Evolutionary conservation across 1,140 invertebrate species (phyloP).

Genomic region (Drosophila athabasca): DNA sequence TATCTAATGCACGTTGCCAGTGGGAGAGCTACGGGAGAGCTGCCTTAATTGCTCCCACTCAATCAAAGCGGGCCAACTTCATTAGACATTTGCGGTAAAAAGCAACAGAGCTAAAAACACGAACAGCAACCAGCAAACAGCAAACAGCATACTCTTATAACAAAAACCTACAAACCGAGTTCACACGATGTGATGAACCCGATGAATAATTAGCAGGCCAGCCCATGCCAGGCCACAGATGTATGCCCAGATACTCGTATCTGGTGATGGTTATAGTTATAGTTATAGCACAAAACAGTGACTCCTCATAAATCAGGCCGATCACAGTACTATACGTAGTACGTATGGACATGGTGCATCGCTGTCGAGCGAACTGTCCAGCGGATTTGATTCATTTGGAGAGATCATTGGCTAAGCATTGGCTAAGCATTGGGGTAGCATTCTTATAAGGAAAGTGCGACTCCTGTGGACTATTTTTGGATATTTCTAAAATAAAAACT

Average conservation of each 20-base stretch:
- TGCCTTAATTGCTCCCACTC: conserved; percentile 76
- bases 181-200: conserved; percentile 68
- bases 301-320: conserved; percentile 35
- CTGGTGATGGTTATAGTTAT: conserved; percentile 30
- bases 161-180: conserved; percentile 80
- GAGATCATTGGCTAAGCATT: too few species aligned
- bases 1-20: conserved; percentile 15
- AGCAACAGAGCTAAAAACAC: conserved; percentile 9
- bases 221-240: conserved; percentile 30
- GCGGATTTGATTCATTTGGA: too few species aligned
- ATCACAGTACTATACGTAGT: too few species aligned
- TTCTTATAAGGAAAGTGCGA: too few species aligned
- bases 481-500: too few species aligned
- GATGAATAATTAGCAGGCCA: conserved; percentile 68
- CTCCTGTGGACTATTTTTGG: too few species aligned
- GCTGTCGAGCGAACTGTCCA: too few species aligned
- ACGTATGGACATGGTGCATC: too few species aligned
- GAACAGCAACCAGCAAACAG: conserved; percentile 42
- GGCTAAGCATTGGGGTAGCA: too few species aligned
- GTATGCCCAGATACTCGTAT: conserved; percentile 21
- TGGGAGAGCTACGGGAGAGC: not conserved
- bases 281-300: conserved; percentile 40
- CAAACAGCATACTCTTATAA: conserved; percentile 35
- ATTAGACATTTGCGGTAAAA: conserved; percentile 82
- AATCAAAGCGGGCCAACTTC: conserved; percentile 81